phyloP scores from a whole-genome alignment of 2,113 vertebrate genomes.

The Upupa epops region DNA sequence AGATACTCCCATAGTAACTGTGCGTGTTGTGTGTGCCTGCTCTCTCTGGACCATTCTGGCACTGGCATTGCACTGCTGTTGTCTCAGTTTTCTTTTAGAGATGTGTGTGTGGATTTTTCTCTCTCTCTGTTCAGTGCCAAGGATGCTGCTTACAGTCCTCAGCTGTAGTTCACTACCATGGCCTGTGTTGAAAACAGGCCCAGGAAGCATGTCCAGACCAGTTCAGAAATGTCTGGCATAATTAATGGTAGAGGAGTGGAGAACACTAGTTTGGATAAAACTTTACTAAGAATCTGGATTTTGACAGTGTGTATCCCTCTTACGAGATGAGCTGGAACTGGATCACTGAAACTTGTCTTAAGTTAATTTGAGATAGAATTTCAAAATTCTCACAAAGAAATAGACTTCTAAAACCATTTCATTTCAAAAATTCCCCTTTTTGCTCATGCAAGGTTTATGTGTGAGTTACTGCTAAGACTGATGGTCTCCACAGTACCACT shows the following conservation, averaged over 20 bases:
- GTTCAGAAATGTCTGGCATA: neutral
- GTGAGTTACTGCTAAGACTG: neutral
- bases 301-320: neutral
- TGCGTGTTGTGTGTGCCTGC: neutral
- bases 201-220: neutral
- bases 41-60: neutral
- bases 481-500: neutral
- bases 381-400: neutral
- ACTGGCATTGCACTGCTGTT: neutral
- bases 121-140: neutral
- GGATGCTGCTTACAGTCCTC: neutral
- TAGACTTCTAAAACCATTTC: neutral
- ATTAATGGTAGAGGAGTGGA: neutral
- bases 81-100: neutral
- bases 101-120: neutral
- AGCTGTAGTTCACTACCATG: neutral
- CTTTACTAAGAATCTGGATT: neutral
- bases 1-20: fast-evolving
- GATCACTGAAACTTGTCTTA: neutral
- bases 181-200: neutral
- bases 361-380: neutral
- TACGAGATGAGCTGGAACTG: neutral
- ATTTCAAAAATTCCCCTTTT: neutral
- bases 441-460: neutral
- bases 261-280: neutral